Percentiles rank a stretch among this genome's conserved stretches.
These are phyloP conservation scores for Microctenopoma steveboyesi DNA, from an alignment of 2,797 vertebrate genomes.

Conservation along the genomic window DNA sequence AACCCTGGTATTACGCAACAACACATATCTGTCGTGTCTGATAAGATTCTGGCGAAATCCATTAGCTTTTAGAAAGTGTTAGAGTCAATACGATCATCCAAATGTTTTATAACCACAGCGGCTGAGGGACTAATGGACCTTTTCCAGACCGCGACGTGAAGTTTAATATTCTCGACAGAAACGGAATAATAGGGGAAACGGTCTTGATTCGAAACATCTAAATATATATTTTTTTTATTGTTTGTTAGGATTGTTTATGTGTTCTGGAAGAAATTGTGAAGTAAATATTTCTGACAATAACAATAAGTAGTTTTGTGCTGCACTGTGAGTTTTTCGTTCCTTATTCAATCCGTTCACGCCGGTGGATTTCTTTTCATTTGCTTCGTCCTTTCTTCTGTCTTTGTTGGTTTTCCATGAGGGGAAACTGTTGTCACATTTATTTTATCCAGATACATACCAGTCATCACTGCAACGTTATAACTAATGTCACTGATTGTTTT, in stretches of 20 bases:
- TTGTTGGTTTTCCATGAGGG: too few species aligned
- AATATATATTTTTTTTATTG: background rate
- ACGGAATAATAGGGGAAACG: background rate
- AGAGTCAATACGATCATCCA: background rate
- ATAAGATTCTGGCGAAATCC: slow-evolving; percentile 4
- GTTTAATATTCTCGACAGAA: background rate
- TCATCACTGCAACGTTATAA: too few species aligned
- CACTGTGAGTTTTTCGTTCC: too few species aligned
- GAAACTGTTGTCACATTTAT: too few species aligned
- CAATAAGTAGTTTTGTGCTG: too few species aligned
- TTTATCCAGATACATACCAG: too few species aligned
- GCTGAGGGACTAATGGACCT: background rate
- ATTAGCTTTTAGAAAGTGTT: slow-evolving; percentile 14
- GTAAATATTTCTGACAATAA: too few species aligned
- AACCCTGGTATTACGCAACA: slow-evolving; percentile 24
- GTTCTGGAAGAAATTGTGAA: background rate
- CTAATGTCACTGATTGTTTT: too few species aligned
- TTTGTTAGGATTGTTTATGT: background rate
- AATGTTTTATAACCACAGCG: background rate
- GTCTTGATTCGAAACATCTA: background rate
- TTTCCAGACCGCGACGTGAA: background rate
- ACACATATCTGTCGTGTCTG: slow-evolving; percentile 34
- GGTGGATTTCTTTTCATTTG: too few species aligned
- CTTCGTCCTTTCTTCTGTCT: too few species aligned
- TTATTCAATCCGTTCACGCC: too few species aligned